Conservation (phyloP, 2,888 invertebrate genomes). For the Morinoia aosen region DNA sequence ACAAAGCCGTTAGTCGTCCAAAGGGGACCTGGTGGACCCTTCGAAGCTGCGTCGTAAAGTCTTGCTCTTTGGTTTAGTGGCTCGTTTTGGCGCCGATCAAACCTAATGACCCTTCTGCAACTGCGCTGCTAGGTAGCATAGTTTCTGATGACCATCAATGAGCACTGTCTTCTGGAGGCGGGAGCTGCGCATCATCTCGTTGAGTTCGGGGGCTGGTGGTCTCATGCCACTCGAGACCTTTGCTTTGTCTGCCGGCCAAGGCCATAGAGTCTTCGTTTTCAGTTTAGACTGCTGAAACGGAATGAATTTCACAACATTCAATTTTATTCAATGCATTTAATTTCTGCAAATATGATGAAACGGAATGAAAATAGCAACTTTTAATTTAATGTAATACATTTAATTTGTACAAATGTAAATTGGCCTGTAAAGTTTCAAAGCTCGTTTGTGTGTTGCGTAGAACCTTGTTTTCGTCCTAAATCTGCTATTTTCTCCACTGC, state of each 20-base stretch:
- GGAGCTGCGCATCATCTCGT: background rate
- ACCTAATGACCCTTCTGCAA: background rate
- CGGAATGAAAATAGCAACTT: too few species aligned
- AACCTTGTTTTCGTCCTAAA: too few species aligned
- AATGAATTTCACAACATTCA: background rate
- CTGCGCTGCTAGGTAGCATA: background rate
- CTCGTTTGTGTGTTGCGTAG: too few species aligned
- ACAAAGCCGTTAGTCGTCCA: background rate
- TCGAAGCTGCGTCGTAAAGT: background rate
- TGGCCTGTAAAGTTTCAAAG: too few species aligned
- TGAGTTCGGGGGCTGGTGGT: background rate
- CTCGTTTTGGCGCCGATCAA: slow-evolving; percentile 32
- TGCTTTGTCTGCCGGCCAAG: background rate
- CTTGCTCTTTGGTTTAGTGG: slow-evolving; percentile 23
- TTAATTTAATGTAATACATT: too few species aligned
- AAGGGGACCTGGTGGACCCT: background rate
- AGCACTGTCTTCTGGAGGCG: background rate
- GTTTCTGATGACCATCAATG: background rate
- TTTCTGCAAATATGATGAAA: background rate
- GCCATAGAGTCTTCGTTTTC: background rate
- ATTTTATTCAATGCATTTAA: background rate
- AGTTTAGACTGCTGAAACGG: background rate
- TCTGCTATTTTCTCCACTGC: too few species aligned
- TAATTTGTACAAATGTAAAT: background rate
- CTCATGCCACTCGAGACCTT: background rate